Conservation (phyloP, 2,113 vertebrate genomes). For the Sebastes schlegelii region DNA sequence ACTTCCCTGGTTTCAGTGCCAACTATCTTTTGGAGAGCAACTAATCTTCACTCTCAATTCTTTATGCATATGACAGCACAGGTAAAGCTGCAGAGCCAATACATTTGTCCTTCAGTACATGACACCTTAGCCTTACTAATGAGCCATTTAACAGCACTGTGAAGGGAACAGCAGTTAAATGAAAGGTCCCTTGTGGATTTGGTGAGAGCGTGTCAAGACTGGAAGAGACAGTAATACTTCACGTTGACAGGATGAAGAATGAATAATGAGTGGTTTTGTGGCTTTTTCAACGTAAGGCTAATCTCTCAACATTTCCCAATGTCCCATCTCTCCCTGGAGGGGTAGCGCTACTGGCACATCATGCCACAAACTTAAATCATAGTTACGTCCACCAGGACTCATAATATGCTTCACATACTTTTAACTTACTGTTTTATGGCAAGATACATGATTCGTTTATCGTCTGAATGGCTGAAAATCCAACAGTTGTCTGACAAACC, state of each 20-base stretch:
- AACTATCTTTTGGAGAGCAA: slow-evolving; percentile 16
- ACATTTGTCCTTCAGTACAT: slow-evolving; percentile 74
- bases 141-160: slow-evolving; percentile 75
- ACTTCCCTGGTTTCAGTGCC: slow-evolving; percentile 17
- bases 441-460: background rate
- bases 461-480: background rate
- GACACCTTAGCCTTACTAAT: slow-evolving; percentile 76
- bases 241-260: slow-evolving; percentile 78
- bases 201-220: slow-evolving; percentile 64
- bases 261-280: slow-evolving; percentile 71
- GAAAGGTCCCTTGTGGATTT: slow-evolving; percentile 71
- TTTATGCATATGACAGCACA: slow-evolving; percentile 57
- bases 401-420: slow-evolving; percentile 8
- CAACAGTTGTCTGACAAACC: background rate
- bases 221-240: slow-evolving; percentile 75
- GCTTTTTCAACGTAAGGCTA: slow-evolving; percentile 61
- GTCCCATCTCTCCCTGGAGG: slow-evolving; percentile 40
- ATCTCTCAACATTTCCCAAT: slow-evolving; percentile 62
- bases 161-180: slow-evolving; percentile 72
- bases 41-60: slow-evolving; percentile 39
- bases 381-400: slow-evolving; percentile 33
- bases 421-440: slow-evolving; percentile 4
- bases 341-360: background rate
- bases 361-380: slow-evolving; percentile 50
- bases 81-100: slow-evolving; percentile 70